These are phyloP conservation scores for Meganola albula DNA, from an alignment of 2,888 invertebrate species.

Conservation along the genomic window DNA sequence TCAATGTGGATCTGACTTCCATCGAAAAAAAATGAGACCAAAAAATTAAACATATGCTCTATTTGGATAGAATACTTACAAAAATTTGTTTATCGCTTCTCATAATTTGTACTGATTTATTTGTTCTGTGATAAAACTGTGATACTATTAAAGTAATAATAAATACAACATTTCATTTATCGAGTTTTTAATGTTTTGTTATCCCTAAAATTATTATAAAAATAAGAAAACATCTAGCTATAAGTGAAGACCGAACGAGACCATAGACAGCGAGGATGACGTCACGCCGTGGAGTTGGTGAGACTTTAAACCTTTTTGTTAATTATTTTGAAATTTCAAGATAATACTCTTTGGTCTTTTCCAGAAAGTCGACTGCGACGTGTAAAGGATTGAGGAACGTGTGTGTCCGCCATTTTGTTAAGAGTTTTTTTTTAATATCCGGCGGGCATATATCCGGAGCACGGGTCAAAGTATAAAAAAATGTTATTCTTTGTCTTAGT, in stretches of 20 bases:
- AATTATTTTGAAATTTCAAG: conserved; percentile 37
- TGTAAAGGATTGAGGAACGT: conserved; percentile 24
- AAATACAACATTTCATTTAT: conserved; percentile 6
- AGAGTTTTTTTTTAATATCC: conserved; percentile 6
- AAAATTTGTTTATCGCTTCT: neutral
- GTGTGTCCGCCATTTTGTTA: conserved; percentile 24
- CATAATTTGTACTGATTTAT: too few species aligned
- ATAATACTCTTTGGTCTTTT: conserved; percentile 68
- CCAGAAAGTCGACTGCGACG: conserved; percentile 38
- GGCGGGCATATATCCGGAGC: conserved; percentile 34
- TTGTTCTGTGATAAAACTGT: conserved; percentile 32
- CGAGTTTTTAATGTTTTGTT: conserved; percentile 32
- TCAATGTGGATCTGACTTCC: too few species aligned
- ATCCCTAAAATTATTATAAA: conserved; percentile 14
- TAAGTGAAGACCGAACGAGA: conserved; percentile 28
- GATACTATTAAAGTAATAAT: conserved; percentile 27
- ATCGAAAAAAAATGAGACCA: too few species aligned
- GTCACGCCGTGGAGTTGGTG: conserved; percentile 37
- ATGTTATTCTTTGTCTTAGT: conserved; percentile 32
- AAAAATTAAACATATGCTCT: too few species aligned
- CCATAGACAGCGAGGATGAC: conserved; percentile 7
- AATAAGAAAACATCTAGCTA: conserved; percentile 23
- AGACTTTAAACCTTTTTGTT: conserved; percentile 28
- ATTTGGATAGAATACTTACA: too few species aligned
- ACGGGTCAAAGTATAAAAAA: conserved; percentile 53